Evolutionary conservation across 2,797 vertebrate species (phyloP), one percentile per base, ranked within the genome.

Genomic region (Melanotaenia nigrans): DNA sequence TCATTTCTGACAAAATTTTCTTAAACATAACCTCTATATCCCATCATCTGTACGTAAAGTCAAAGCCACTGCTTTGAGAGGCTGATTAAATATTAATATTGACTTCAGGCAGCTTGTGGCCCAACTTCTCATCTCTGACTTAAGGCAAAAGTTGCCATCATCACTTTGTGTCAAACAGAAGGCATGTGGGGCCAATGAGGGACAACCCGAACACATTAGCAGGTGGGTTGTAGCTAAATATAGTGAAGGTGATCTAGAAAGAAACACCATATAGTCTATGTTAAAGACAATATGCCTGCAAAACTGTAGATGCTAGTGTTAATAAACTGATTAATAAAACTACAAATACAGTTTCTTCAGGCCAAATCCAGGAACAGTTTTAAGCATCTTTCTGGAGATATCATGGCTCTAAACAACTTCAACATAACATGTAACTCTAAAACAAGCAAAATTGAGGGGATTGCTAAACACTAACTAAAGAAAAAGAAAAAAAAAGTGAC

Each of bases 41-140:
- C 57, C 49, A 68, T 81, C 54, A 60, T 62, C 67, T 70, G 9
- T 53, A 32, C 53, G 68, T 66, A 58, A 78, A 78, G 36, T 22
- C 18, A 58, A 78, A 78, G 36, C 20, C 20, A 42, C 28, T 4
- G 64, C 66, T 38, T 68, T 18, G 8, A 56, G 54, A 32, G 4
- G 13, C 16, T 28, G 14, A 16, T 30, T 30, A 56, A 32, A 56
- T 32, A 18, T 20, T 10, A 56, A 20, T 9, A 25, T 28, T 5
- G 25, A 28, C 7, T 54, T 54, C 4, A 56, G 59, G 49, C 20
- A 47, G 57, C 66, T 69, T 61, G 58, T 36, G 25, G 45, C 4
- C 54, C 28, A 56, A 32, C 30, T 16, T 2, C 32, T 32, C 54
- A 56, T 8, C 54, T 16, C 54, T 56, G 30, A 56, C 14, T 56